Evolutionary conservation across 2,797 vertebrate species (phyloP), one percentile per base, ranked within the genome.

Genomic region (Kryptopterus vitreolus): DNA sequence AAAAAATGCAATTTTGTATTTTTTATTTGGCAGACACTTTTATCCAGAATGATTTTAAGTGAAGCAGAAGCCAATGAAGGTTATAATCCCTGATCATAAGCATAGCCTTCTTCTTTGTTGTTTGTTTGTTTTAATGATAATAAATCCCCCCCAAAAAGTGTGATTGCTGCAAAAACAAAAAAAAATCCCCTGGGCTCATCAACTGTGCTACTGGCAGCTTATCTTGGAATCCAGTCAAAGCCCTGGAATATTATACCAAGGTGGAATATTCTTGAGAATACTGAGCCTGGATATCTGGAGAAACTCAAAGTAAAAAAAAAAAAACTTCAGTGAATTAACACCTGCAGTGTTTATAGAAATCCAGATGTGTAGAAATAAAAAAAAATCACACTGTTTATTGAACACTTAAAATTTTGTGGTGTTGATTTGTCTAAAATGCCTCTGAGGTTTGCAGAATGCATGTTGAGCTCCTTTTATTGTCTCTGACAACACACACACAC

Each of bases 401-500:
- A 73, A 24, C 12, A 24, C 50, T 57, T 55, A 35, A 16, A 18
- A 57, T 73, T 26, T 38, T 57, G 70, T 3, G 9, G 10, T n/a
- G 26, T 24, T 52, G 22, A 75, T 81, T 81, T 81, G 63, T 69
- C 61, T 48, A 12, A n/a, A 33, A 53, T 43, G 16, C 63, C 63
- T 70, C 75, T 35, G 46, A 81, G 63, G 33, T 70, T 81, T 5
- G 38, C 50, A 66, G 63, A 82, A 75, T 63, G 62, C 72, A 61
- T 78, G 55, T 12, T 12, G 70, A 78, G 62, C 70, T 82, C 58
- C 35, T 82, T 82, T 69, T 79, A 18, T 66, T 68, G 35, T 76
- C 62, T 1, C 68, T 71, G 52, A 59, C 73, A 89, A 90, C 89
- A 92, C 89, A 88, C 87, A 86, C 89, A 88, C 85, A 87, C 75